A percentile compares a stretch with the other conserved stretches of the same genome.
Evolutionary conservation across 2,113 vertebrate species (phyloP).

Genomic region (Anhinga rufa): DNA sequence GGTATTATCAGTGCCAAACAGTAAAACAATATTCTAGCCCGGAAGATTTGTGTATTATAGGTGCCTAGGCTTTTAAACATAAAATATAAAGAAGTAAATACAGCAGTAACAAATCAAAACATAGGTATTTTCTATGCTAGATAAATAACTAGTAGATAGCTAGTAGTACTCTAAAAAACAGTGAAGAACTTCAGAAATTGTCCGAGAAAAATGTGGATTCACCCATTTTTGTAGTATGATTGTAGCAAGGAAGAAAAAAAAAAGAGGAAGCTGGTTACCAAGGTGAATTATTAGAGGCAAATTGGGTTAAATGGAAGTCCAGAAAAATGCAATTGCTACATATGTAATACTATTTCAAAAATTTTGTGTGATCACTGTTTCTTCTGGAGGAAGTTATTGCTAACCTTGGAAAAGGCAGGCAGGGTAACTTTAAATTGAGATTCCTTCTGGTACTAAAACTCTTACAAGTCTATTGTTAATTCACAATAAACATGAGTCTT

Average conservation of each 20-base stretch:
- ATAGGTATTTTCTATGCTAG: background rate
- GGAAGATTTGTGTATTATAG: background rate
- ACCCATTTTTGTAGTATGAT: background rate
- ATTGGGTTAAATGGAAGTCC: background rate
- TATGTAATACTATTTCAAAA: background rate
- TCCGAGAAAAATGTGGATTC: background rate
- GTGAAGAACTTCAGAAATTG: background rate
- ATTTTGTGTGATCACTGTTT: background rate
- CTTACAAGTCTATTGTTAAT: background rate
- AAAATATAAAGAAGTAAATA: background rate
- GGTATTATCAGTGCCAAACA: background rate
- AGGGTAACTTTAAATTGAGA: background rate
- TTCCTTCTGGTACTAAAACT: background rate
- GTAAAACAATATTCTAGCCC: background rate
- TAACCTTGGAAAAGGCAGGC: background rate
- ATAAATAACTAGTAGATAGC: background rate
- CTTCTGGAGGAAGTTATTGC: background rate
- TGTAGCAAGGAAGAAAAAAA: rapidly evolving
- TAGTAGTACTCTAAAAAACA: background rate
- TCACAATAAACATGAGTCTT: background rate
- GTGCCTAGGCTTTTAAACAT: background rate
- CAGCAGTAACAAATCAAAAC: background rate
- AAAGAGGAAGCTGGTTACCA: background rate
- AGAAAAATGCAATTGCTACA: background rate
- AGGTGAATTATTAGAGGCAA: background rate